Evolutionary conservation across 1,140 invertebrate genomes (phyloP).

Genomic region (Thaumatotibia leucotreta): DNA sequence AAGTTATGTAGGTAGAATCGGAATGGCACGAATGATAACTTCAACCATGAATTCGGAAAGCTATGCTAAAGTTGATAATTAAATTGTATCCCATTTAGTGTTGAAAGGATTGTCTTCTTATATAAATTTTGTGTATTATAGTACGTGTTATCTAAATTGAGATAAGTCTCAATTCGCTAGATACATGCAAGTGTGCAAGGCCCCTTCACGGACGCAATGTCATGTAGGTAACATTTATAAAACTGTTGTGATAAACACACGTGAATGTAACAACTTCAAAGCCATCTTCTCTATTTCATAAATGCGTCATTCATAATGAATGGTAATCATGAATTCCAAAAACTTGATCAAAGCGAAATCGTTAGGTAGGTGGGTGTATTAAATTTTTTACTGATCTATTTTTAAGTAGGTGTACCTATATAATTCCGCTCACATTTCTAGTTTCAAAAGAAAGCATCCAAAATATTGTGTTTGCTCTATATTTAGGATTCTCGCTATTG

Average conservation of each 20-base stretch:
- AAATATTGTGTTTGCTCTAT: slow-evolving; percentile 33
- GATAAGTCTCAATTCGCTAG: no score
- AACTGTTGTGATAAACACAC: background rate
- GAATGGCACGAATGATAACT: no score
- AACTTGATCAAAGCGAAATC: background rate
- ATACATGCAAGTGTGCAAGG: no score
- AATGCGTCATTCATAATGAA: background rate
- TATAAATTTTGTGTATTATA: no score
- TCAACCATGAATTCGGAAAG: no score
- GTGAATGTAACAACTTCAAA: background rate
- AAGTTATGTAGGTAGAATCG: no score
- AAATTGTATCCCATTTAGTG: no score
- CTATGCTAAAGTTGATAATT: no score
- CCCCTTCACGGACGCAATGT: no score
- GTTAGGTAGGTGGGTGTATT: background rate
- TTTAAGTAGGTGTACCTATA: background rate
- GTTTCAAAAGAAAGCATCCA: slow-evolving; percentile 27
- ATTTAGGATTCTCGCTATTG: slow-evolving; percentile 38
- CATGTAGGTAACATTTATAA: background rate
- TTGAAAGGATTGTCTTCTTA: no score
- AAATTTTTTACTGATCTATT: background rate
- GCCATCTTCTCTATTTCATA: background rate
- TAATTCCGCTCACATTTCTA: background rate
- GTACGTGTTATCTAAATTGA: no score
- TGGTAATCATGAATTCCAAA: background rate